Conservation (phyloP, 2,113 vertebrate genomes). For the Sinocyclocheilus anophthalmus region DNA sequence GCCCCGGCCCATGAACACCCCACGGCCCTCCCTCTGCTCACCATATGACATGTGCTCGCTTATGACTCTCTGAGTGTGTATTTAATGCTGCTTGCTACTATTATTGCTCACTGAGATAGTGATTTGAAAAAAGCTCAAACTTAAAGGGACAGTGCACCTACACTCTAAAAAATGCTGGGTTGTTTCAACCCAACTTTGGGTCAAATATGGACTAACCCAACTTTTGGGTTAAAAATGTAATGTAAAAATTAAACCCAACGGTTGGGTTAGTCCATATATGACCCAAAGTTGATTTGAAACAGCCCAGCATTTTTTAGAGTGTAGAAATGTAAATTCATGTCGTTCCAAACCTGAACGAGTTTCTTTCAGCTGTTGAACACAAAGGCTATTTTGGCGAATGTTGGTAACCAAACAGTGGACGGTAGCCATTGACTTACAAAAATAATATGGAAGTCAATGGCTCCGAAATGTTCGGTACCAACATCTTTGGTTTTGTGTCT, state of each 20-base stretch:
- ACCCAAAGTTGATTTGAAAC: no score
- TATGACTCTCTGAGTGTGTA: background rate
- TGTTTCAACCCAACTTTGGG: no score
- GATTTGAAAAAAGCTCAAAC: background rate
- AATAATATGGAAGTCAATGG: background rate
- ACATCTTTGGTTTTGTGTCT: no score
- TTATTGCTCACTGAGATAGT: background rate
- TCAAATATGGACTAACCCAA: no score
- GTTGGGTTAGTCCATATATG: no score
- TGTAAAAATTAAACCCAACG: no score
- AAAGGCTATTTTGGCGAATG: background rate
- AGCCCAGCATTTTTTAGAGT: no score
- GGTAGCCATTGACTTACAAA: no score
- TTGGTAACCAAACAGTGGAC: background rate
- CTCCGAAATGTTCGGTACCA: background rate
- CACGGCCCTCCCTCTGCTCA: constrained; percentile 6
- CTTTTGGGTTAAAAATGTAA: no score
- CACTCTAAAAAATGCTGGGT: no score
- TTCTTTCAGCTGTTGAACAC: background rate
- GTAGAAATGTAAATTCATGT: background rate
- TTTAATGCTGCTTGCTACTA: constrained; percentile 3
- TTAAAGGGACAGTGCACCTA: background rate
- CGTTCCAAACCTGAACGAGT: background rate
- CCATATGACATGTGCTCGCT: background rate
- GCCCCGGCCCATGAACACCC: background rate